These are phyloP conservation scores for Brachyptera putata DNA, from an alignment of 2,888 invertebrate species.

Conservation along the genomic window DNA sequence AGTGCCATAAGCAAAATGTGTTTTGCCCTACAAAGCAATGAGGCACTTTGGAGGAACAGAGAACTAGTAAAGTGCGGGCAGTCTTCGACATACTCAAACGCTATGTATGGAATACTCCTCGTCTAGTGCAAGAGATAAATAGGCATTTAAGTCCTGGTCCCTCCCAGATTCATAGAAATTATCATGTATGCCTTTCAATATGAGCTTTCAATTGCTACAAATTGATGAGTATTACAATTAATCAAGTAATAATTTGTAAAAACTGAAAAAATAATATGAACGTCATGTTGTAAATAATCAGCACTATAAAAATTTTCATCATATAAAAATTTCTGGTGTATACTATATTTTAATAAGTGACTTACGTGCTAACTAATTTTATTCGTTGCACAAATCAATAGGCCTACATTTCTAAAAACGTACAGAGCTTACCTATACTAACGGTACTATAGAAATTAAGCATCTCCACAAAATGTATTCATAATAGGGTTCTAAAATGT, in stretches of 20 bases:
- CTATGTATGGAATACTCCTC: conserved; percentile 1
- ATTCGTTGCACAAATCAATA: background rate
- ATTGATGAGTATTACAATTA: background rate
- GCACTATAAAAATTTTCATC: background rate
- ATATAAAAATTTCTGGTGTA: conserved; percentile 1
- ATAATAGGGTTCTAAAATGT: background rate
- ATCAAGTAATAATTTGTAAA: background rate
- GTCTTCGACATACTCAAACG: background rate
- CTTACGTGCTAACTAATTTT: background rate
- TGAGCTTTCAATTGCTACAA: background rate
- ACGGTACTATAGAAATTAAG: background rate
- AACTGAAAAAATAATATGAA: background rate
- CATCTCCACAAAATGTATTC: no score
- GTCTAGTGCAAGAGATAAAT: background rate
- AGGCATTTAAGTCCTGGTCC: conserved; percentile 7
- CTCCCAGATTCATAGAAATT: background rate
- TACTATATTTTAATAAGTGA: background rate
- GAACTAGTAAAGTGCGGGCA: background rate
- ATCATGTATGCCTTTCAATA: background rate
- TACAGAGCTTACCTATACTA: background rate
- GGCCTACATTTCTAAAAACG: background rate
- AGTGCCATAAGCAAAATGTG: background rate
- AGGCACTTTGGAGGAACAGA: conserved; percentile 14
- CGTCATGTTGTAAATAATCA: conserved; percentile 1
- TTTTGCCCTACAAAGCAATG: background rate